These are phyloP conservation scores for Dendrolimus punctatus DNA, from an alignment of 1,140 invertebrate genomes.

Conservation along the genomic window DNA sequence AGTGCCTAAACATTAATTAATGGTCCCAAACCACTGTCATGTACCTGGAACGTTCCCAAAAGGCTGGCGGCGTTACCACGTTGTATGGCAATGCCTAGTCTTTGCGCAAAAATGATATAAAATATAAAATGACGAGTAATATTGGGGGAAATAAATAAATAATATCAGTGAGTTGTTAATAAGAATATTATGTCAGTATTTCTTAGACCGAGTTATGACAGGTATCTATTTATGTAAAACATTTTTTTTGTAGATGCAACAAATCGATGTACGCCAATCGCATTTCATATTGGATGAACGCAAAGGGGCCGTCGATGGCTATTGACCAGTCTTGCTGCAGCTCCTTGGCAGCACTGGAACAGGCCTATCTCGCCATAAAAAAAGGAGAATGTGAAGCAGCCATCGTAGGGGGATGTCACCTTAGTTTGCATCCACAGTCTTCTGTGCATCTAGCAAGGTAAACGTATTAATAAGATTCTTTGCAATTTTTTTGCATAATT, in stretches of 20 bases:
- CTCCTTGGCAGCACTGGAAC: constrained; percentile 87
- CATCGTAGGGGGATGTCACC: constrained; percentile 87
- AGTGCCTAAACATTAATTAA: too few relatives aligned
- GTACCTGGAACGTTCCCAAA: too few relatives aligned
- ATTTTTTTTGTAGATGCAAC: constrained; percentile 74
- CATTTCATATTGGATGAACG: constrained; percentile 83
- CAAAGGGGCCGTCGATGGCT: constrained; percentile 84
- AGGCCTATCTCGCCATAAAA: constrained; percentile 84
- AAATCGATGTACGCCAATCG: constrained; percentile 93
- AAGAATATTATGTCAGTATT: background rate
- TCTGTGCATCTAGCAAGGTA: constrained; percentile 86
- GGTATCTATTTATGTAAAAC: constrained; percentile 27
- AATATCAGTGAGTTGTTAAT: background rate
- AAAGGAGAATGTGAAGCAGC: constrained; percentile 88
- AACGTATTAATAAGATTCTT: background rate
- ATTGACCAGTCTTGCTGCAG: constrained; percentile 94
- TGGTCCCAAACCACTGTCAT: too few relatives aligned
- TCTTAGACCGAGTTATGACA: too few relatives aligned
- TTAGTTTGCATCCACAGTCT: constrained; percentile 89
- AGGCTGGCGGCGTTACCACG: too few relatives aligned
- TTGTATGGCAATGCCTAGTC: too few relatives aligned
- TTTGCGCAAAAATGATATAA: too few relatives aligned
- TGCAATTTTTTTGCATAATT: too few relatives aligned
- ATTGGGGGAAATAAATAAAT: too few relatives aligned
- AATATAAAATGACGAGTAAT: too few relatives aligned